Evolutionary conservation across 1,140 invertebrate genomes (phyloP).

Genomic region (Macrotrachela quadricornifera): DNA sequence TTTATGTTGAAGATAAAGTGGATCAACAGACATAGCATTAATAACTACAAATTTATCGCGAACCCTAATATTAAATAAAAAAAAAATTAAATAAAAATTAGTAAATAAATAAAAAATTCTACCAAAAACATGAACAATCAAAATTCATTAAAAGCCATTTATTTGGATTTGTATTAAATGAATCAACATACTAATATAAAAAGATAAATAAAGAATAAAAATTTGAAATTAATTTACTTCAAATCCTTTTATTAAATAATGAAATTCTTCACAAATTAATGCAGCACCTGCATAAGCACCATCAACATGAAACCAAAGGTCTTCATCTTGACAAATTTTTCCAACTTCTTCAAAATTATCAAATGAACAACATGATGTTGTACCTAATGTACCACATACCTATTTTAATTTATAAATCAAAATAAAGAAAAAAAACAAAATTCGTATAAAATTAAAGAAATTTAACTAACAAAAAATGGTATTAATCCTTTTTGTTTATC

Average conservation of each 20-base stretch:
- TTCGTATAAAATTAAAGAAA: no score
- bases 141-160: conserved; percentile 90
- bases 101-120: no score
- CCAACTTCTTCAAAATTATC: conserved; percentile 68
- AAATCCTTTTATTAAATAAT: not conserved
- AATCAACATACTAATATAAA: conserved; percentile 44
- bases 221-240: not conserved
- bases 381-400: conserved; percentile 66
- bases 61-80: conserved; percentile 38
- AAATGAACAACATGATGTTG: conserved; percentile 68
- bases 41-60: conserved; percentile 55
- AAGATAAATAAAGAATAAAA: not conserved
- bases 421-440: not conserved
- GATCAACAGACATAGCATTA: conserved; percentile 81
- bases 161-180: conserved; percentile 85
- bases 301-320: conserved; percentile 74
- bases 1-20: conserved; percentile 86
- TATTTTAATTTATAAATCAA: conserved; percentile 21
- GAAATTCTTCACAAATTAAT: conserved; percentile 17
- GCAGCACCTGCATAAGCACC: conserved; percentile 70
- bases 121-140: conserved; percentile 49
- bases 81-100: not conserved
- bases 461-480: conserved; percentile 71
- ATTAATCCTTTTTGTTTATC: conserved; percentile 43
- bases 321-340: conserved; percentile 47